Conservation (phyloP, 2,113 vertebrate species). For the Aplodontia rufa region DNA sequence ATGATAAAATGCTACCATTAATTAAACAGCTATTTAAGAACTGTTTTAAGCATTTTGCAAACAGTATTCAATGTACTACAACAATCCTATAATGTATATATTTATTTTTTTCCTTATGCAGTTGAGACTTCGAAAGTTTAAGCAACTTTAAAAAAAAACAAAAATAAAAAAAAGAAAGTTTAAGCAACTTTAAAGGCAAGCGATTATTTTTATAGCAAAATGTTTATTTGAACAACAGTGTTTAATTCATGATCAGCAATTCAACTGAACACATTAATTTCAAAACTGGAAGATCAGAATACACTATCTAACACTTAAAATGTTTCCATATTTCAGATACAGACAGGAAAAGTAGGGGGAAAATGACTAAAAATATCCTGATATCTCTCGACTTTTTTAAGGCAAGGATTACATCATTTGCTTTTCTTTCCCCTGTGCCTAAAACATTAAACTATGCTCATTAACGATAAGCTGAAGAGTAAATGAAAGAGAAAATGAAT, state of each 20-base stretch:
- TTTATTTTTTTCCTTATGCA: neutral
- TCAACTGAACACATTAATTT: neutral
- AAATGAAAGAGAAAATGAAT: neutral
- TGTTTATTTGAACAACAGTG: neutral
- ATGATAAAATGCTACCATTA: neutral
- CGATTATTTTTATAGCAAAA: neutral
- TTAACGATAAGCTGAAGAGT: constrained; percentile 22
- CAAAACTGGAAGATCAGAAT: neutral
- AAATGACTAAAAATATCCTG: constrained; percentile 6
- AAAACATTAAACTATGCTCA: neutral
- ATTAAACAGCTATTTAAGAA: neutral
- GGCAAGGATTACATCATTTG: neutral
- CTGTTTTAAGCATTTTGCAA: neutral
- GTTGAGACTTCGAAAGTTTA: neutral
- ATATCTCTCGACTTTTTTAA: neutral
- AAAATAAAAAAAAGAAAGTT: too few species aligned
- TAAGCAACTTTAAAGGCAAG: neutral
- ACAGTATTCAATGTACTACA: neutral
- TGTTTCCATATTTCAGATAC: constrained; percentile 8
- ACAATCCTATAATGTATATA: neutral
- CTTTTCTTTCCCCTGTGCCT: neutral
- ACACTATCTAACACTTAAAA: neutral
- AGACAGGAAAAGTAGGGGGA: neutral
- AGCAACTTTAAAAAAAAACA: neutral
- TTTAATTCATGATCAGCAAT: neutral